Conservation (phyloP, 2,113 vertebrate species). For the Protobothrops flavoviridis region DNA sequence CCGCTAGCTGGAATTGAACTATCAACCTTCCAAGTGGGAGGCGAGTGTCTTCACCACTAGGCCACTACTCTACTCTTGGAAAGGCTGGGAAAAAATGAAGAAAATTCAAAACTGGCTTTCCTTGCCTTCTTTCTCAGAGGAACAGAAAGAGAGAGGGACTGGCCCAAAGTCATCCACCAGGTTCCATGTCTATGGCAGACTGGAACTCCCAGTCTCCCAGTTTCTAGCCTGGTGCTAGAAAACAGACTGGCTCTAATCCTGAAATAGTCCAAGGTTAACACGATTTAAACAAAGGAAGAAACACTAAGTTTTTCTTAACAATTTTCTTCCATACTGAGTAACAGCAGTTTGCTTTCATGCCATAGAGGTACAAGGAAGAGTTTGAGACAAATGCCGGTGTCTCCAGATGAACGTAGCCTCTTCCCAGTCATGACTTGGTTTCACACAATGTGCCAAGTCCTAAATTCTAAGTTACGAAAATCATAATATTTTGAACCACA, state of each 20-base stretch:
- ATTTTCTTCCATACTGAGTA: neutral
- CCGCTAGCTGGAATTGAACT: neutral
- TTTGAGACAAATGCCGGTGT: neutral
- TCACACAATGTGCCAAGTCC: neutral
- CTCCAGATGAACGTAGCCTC: neutral
- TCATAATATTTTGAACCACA: neutral
- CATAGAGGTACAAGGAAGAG: neutral
- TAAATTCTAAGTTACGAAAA: neutral
- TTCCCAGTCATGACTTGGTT: neutral
- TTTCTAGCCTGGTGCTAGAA: neutral
- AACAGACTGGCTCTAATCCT: neutral
- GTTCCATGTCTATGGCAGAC: neutral
- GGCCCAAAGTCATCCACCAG: neutral
- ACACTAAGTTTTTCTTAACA: neutral
- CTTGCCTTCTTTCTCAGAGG: neutral
- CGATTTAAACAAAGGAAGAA: neutral
- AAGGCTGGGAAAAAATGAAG: neutral
- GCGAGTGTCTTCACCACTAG: neutral
- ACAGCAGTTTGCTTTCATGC: neutral
- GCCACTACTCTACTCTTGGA: neutral
- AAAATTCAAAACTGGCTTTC: neutral
- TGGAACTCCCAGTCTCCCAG: neutral
- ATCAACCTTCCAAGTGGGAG: neutral
- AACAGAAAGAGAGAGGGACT: neutral
- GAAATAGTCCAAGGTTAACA: neutral